These are phyloP conservation scores for Byasa hedistus DNA, from an alignment of 2,888 invertebrate species.

Conservation along the genomic window DNA sequence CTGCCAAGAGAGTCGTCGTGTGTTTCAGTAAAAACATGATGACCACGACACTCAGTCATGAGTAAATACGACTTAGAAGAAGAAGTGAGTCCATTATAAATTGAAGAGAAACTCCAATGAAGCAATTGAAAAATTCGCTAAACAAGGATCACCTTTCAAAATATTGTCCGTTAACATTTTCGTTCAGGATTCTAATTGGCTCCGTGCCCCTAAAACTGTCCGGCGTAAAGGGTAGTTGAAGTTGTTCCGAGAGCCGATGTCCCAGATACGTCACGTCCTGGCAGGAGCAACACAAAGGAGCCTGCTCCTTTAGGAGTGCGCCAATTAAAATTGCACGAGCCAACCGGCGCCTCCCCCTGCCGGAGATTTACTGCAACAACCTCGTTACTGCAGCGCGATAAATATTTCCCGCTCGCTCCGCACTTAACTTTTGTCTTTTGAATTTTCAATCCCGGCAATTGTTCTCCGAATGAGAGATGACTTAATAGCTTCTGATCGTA, in stretches of 20 bases:
- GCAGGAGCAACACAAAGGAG: constrained; percentile 16
- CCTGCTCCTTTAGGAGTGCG: constrained; percentile 12
- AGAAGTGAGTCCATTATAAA: no score
- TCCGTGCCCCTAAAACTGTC: neutral
- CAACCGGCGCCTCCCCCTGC: constrained; percentile 2
- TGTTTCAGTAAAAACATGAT: no score
- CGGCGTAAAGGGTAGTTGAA: constrained; percentile 7
- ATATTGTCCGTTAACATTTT: no score
- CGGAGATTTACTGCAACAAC: constrained; percentile 23
- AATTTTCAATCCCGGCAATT: constrained; percentile 25
- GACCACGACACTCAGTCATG: no score
- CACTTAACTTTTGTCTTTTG: constrained; percentile 20
- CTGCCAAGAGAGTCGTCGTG: no score
- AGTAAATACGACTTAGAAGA: no score
- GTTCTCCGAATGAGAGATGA: constrained; percentile 11
- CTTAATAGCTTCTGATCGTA: neutral
- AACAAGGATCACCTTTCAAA: no score
- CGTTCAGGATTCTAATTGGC: no score
- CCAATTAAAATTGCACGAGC: constrained; percentile 28
- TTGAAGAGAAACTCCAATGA: no score
- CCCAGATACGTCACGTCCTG: constrained; percentile 14
- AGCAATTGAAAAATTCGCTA: no score
- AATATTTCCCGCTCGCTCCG: constrained; percentile 24
- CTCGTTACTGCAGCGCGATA: constrained; percentile 27
- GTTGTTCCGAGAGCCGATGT: constrained; percentile 8